These are phyloP conservation scores for Argyresthia albistria DNA, from an alignment of 2,888 invertebrate genomes.

Conservation along the genomic window DNA sequence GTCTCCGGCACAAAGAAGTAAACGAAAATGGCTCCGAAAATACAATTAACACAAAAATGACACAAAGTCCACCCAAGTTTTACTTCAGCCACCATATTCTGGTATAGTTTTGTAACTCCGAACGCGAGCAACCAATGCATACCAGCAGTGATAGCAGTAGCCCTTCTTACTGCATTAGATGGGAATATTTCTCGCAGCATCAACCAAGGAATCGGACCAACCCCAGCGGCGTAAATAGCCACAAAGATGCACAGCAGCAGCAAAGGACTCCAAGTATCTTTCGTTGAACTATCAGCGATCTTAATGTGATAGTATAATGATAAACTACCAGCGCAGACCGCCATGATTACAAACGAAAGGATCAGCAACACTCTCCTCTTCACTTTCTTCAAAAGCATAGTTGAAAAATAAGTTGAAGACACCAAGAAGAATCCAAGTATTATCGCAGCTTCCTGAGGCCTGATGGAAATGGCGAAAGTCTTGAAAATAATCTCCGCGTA, in stretches of 20 bases:
- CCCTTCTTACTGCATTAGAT: constrained; percentile 72
- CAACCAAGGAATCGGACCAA: constrained; percentile 82
- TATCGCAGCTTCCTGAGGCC: constrained; percentile 59
- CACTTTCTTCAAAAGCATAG: constrained; percentile 70
- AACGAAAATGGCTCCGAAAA: constrained; percentile 75
- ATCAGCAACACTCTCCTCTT: constrained; percentile 76
- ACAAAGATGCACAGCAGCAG: constrained; percentile 70
- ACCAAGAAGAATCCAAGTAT: constrained; percentile 75
- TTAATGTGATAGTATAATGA: constrained; percentile 60
- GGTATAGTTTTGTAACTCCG: constrained; percentile 74
- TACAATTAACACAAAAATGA: constrained; percentile 75
- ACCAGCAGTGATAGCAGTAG: constrained; percentile 78
- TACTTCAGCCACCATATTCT: constrained; percentile 66
- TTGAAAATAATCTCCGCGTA: constrained; percentile 71
- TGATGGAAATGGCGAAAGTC: constrained; percentile 48
- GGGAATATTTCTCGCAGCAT: constrained; percentile 79
- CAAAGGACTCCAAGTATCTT: constrained; percentile 69
- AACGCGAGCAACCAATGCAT: constrained; percentile 81
- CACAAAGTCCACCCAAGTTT: constrained; percentile 77
- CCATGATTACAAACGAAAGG: constrained; percentile 72
- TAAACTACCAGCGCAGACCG: constrained; percentile 58
- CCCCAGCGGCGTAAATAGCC: constrained; percentile 75
- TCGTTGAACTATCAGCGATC: constrained; percentile 20
- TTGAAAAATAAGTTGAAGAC: constrained; percentile 69
- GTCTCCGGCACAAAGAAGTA: constrained; percentile 79